These are phyloP conservation scores for Anolis carolinensis DNA, from an alignment of 2,113 vertebrate genomes.

Conservation along the genomic window DNA sequence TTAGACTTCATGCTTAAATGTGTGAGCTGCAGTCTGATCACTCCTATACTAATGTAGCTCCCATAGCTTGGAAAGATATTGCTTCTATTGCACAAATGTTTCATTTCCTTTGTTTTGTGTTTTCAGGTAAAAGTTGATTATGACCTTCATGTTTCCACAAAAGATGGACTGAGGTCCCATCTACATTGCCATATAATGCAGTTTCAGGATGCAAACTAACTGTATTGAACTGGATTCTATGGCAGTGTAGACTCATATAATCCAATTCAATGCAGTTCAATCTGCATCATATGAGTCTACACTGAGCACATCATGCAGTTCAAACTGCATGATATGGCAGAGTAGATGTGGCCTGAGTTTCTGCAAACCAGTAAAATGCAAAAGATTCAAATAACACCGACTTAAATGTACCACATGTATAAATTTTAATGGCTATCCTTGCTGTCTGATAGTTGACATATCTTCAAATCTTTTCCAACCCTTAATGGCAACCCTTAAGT, in stretches of 20 bases:
- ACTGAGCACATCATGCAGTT: too few species aligned
- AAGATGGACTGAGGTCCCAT: neutral
- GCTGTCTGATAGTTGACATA: neutral
- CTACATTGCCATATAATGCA: too few species aligned
- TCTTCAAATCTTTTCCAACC: too few species aligned
- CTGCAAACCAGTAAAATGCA: neutral
- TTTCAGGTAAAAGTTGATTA: neutral
- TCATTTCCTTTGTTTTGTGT: neutral
- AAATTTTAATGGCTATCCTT: neutral
- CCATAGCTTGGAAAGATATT: neutral
- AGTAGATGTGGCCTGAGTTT: neutral
- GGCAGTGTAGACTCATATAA: too few species aligned
- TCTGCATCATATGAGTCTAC: too few species aligned
- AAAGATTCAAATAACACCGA: neutral
- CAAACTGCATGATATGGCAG: too few species aligned
- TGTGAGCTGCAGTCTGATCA: neutral
- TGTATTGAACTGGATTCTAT: too few species aligned
- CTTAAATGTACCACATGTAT: neutral
- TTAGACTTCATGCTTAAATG: conserved; percentile 41
- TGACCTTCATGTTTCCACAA: neutral
- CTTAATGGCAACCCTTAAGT: too few species aligned
- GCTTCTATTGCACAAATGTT: neutral
- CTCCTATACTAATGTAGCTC: neutral
- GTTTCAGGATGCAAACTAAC: too few species aligned
- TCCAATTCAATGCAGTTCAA: too few species aligned